Base-by-base conservation (phyloP, 2,888 invertebrate species). In the Xanthia icteritia region DNA sequence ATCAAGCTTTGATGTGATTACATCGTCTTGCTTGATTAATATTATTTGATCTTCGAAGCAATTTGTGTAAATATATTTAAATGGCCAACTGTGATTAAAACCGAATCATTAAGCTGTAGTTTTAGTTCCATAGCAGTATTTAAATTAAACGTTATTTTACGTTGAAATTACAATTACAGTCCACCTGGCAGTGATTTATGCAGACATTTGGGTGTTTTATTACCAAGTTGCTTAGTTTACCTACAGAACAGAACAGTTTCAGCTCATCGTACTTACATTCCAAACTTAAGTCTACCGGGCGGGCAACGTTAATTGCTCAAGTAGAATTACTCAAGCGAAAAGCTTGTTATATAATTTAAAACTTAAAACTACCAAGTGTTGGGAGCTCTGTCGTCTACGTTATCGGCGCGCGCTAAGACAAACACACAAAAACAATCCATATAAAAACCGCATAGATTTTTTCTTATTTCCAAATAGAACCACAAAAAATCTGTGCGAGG, bases 321-420 rank as follows among this genome's bases (percentile, higher is more conserved):
- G 48, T 61, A 48, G 36, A 56, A 66, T 68, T 56, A 20, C 61
- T 71, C 11, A 48, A 20, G 13, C 54, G 64, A 64, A 27, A 63
- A 74, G n/a, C 39, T 75, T 68, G 56, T 63, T 73, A 61, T 65
- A 68, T 75, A 68, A 39, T 23, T 5, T 74, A 56, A 48, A 77
- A 27, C 36, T 70, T 31, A 73, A 76, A 83, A 78, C 74, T 67
- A 76, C 75, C 36, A 67, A 71, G 72, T 85, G 78, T 73, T 83
- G 69, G 69, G 70, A 86, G 71, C 80, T 81, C 86, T 84, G 86
- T 76, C 86, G 86, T 88, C 88, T 89, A 85, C 90, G 89, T 92
- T 94, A 95, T 93, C 93, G 92, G 90, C 93, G 90, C 92, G 93
- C 93, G 95, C 93, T 94, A 94, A 95, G 93, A 93, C 92, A 95